Evolutionary conservation across 2,113 vertebrate species (phyloP).

Genomic region (Centropristis striata): DNA sequence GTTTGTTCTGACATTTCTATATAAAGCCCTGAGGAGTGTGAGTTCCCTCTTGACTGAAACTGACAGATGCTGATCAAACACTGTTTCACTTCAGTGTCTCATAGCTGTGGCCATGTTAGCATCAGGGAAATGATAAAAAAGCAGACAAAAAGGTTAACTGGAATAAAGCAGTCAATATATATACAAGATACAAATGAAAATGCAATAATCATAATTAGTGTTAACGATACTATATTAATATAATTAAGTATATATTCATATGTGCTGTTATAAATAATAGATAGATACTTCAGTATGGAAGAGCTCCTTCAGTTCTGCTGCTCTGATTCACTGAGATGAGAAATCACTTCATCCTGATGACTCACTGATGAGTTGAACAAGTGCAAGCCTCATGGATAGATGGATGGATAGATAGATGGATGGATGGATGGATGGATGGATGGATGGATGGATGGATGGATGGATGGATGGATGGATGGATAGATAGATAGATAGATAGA

Average conservation of each 20-base stretch:
- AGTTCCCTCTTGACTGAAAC: neutral
- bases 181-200: neutral
- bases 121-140: neutral
- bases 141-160: neutral
- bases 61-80: neutral
- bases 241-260: neutral
- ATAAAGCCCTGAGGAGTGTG: neutral
- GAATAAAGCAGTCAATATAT: neutral
- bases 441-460: no score
- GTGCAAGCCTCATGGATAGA: neutral
- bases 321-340: constrained; percentile 29
- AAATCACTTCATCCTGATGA: constrained; percentile 47
- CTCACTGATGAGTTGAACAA: constrained; percentile 38
- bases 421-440: no score
- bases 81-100: neutral
- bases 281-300: neutral
- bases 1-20: neutral
- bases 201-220: neutral
- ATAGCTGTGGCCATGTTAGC: neutral
- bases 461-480: no score
- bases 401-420: no score
- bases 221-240: neutral
- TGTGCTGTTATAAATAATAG: neutral
- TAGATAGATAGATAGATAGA: no score
- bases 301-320: neutral